These are phyloP conservation scores for Tenthredo mesomela DNA, from an alignment of 2,888 invertebrate genomes.

Conservation along the genomic window DNA sequence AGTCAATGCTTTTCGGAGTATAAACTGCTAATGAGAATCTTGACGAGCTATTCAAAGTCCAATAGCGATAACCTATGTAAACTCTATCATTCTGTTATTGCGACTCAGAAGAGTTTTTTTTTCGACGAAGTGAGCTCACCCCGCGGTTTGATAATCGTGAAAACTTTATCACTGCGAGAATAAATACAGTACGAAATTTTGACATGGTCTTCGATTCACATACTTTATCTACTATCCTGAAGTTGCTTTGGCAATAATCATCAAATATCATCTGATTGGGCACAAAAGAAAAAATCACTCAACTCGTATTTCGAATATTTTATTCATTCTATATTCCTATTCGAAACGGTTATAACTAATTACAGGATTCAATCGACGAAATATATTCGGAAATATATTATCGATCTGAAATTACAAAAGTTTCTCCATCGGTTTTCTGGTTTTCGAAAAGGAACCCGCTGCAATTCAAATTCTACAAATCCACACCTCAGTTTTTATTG, in stretches of 20 bases:
- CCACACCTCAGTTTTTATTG: background rate
- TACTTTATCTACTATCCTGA: background rate
- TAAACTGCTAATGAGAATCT: background rate
- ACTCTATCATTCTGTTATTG: background rate
- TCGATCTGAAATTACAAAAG: no score
- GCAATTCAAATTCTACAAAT: background rate
- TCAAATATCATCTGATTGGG: no score
- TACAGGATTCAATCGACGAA: no score
- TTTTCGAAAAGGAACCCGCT: background rate
- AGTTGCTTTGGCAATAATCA: background rate
- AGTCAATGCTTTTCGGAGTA: background rate
- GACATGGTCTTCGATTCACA: background rate
- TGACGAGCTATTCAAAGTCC: background rate
- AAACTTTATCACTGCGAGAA: background rate
- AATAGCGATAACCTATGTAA: slow-evolving; percentile 8
- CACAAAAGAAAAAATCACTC: no score
- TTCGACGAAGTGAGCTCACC: background rate
- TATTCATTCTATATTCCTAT: no score
- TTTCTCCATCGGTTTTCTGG: background rate
- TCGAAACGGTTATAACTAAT: no score
- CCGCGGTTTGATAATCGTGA: background rate
- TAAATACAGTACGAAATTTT: background rate
- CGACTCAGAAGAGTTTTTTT: background rate
- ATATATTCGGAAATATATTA: no score
- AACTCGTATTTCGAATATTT: no score